These are phyloP conservation scores for Vidua macroura DNA, from an alignment of 2,113 vertebrate genomes.

Conservation along the genomic window DNA sequence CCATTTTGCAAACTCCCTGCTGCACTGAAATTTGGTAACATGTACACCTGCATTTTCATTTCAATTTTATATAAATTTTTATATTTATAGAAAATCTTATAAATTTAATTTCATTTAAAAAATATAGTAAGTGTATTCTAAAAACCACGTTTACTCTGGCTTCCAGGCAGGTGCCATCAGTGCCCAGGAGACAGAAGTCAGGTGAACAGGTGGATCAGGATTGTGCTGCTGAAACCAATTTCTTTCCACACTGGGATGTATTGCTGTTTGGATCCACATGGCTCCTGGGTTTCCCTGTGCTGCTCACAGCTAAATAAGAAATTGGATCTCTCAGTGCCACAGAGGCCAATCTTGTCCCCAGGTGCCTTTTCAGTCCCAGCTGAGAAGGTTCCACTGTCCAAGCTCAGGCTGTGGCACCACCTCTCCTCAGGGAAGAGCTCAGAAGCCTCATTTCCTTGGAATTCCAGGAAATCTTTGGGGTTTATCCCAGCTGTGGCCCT, in stretches of 20 bases:
- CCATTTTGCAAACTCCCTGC: neutral
- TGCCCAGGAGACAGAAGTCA: neutral
- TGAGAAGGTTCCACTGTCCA: neutral
- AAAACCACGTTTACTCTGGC: neutral
- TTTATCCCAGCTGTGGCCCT: neutral
- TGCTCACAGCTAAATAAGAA: neutral
- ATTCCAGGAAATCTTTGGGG: neutral
- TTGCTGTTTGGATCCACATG: neutral
- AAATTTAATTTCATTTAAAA: neutral
- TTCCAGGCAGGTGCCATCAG: neutral
- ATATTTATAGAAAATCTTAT: no score
- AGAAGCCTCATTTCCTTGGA: neutral
- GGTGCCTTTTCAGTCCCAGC: neutral
- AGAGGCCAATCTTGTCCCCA: neutral
- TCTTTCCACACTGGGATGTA: neutral
- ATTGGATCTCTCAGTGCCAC: neutral
- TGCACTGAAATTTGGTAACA: neutral
- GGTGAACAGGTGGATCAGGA: rapidly evolving
- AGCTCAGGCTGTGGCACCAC: neutral
- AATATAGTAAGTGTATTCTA: rapidly evolving
- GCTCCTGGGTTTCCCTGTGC: neutral
- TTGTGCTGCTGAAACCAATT: neutral
- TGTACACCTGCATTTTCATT: neutral
- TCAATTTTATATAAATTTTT: no score
- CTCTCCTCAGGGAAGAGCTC: neutral